Evolutionary conservation across 2,888 invertebrate species (phyloP).

Genomic region (Stegana nigrithorax): DNA sequence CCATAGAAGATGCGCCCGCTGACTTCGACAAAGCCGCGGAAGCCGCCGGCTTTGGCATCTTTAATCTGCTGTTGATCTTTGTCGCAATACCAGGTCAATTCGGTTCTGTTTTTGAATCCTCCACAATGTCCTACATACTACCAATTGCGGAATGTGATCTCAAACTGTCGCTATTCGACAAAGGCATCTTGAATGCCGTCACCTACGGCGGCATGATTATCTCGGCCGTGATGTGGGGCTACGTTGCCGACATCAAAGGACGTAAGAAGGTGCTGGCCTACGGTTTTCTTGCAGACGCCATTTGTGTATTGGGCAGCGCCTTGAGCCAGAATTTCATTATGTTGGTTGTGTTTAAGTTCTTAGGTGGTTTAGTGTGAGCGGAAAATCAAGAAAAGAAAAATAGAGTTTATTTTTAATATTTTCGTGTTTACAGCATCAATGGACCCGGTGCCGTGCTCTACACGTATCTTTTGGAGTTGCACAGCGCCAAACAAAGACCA

Average conservation of each 20-base stretch:
- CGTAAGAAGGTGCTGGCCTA: conserved; percentile 76
- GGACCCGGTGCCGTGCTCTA: conserved; percentile 82
- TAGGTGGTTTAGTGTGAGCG: conserved; percentile 81
- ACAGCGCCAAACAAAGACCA: conserved; percentile 75
- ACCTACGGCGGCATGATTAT: conserved; percentile 84
- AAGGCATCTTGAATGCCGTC: conserved; percentile 78
- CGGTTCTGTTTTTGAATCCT: conserved; percentile 78
- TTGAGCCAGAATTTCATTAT: conserved; percentile 76
- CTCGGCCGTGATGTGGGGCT: conserved; percentile 83
- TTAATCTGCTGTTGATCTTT: conserved; percentile 74
- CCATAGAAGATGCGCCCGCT: conserved; percentile 60
- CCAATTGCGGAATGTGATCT: conserved; percentile 83
- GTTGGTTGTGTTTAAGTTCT: conserved; percentile 78
- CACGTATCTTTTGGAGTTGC: conserved; percentile 81
- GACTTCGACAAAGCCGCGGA: conserved; percentile 80
- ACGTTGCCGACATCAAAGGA: conserved; percentile 80
- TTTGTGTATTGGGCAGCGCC: conserved; percentile 75
- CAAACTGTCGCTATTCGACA: conserved; percentile 75
- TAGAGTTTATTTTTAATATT: too few species aligned
- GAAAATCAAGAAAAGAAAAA: not conserved
- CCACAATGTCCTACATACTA: conserved; percentile 79
- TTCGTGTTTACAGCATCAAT: conserved; percentile 70
- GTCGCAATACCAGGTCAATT: conserved; percentile 76
- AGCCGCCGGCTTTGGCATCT: conserved; percentile 77
- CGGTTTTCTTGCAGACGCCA: conserved; percentile 75